These are phyloP conservation scores for Hemibagrus wyckioides DNA, from an alignment of 2,113 vertebrate genomes.

Conservation along the genomic window DNA sequence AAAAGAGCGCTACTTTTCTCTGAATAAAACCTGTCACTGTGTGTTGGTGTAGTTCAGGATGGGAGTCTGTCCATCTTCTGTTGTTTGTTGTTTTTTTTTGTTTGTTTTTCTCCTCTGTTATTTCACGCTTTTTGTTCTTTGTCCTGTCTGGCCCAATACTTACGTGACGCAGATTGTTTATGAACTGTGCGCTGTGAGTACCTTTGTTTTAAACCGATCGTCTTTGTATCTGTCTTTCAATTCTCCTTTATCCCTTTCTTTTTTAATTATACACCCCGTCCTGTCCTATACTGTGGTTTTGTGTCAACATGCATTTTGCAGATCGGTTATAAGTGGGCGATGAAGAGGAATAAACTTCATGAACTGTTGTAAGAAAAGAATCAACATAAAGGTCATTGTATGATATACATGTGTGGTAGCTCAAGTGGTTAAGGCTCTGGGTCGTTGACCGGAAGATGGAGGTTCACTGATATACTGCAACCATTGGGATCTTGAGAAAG, in stretches of 20 bases:
- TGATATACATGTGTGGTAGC: too few relatives aligned
- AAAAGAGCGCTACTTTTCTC: background rate
- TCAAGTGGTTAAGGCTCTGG: too few relatives aligned
- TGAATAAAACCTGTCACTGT: background rate
- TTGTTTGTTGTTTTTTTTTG: background rate
- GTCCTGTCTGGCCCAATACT: slow-evolving; percentile 53
- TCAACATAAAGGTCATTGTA: background rate
- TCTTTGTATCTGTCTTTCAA: slow-evolving; percentile 22
- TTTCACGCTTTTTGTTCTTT: slow-evolving; percentile 51
- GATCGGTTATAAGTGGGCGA: background rate
- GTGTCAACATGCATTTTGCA: background rate
- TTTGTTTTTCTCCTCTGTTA: background rate
- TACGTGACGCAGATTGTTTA: slow-evolving; percentile 74
- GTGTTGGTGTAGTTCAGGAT: background rate
- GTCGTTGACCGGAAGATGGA: too few relatives aligned
- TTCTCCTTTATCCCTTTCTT: slow-evolving; percentile 18
- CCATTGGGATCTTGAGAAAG: too few relatives aligned
- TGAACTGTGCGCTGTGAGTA: slow-evolving; percentile 79
- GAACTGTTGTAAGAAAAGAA: background rate
- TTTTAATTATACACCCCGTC: background rate
- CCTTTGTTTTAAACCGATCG: slow-evolving; percentile 14
- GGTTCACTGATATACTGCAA: too few relatives aligned
- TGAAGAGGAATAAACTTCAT: background rate
- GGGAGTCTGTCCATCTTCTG: slow-evolving; percentile 1
- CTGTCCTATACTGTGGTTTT: background rate